Conservation (phyloP, 37 sponge, comb jelly and placozoan species). For the Cliona cf. orientalis region DNA sequence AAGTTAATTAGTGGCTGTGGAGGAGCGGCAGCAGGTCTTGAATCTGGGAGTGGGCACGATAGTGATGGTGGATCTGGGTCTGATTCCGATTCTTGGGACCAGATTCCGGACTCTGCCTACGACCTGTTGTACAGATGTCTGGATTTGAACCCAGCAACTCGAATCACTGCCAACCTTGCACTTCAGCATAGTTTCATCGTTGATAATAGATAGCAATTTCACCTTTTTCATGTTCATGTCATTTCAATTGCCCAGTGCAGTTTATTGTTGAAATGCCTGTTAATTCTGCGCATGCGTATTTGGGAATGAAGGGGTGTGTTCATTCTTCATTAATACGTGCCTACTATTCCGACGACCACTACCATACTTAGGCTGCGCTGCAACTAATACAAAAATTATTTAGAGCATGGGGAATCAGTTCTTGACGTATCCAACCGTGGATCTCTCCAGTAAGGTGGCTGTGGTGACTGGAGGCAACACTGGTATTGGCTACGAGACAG, state of each 20-base stretch:
- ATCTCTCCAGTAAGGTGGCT: constrained; percentile 65
- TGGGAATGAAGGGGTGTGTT: no score
- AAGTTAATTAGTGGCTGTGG: no score
- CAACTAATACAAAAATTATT: no score
- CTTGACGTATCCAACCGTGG: constrained; percentile 60
- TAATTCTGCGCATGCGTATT: no score
- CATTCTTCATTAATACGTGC: no score
- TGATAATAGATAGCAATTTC: no score
- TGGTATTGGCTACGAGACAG: constrained; percentile 88
- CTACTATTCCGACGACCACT: no score
- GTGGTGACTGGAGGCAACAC: constrained; percentile 86
- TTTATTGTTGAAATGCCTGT: no score
- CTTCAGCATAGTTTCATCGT: constrained; percentile 75
- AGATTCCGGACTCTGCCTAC: constrained; percentile 74
- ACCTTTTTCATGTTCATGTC: no score
- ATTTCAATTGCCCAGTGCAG: no score
- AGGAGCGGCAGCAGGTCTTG: no score
- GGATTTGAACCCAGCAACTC: constrained; percentile 68
- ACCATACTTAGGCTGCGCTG: no score
- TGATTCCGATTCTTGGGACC: constrained; percentile 14
- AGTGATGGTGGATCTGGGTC: not conserved
- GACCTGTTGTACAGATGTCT: constrained; percentile 80
- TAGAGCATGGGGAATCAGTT: constrained; percentile 61
- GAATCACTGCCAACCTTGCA: constrained; percentile 83
- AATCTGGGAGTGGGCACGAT: not conserved